Evolutionary conservation across 2,797 vertebrate genomes (phyloP).

Genomic region (Rhinophrynus dorsalis): DNA sequence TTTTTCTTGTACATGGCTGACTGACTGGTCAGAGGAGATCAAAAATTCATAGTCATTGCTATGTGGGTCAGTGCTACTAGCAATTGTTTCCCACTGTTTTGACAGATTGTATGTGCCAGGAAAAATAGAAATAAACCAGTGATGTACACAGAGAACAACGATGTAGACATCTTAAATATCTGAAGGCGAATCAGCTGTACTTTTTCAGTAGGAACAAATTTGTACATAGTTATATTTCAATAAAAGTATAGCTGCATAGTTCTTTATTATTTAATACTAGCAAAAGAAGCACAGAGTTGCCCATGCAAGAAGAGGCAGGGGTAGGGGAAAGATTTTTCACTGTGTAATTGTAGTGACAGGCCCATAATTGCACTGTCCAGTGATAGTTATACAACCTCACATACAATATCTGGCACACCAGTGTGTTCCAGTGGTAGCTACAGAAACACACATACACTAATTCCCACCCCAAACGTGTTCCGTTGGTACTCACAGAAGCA

Average conservation of each 20-base stretch:
- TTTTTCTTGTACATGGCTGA: conserved; percentile 31
- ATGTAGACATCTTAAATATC: conserved; percentile 40
- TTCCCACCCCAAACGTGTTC: no score
- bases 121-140: conserved; percentile 47
- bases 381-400: no score
- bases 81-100: conserved; percentile 49
- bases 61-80: conserved; percentile 45
- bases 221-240: background rate
- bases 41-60: conserved; percentile 43
- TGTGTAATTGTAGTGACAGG: no score
- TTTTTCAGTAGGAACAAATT: conserved; percentile 5
- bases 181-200: conserved; percentile 39
- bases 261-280: no score
- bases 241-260: background rate
- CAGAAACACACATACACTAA: no score
- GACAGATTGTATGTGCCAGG: conserved; percentile 49
- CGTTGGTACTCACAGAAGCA: no score
- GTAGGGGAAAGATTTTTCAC: no score
- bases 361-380: no score
- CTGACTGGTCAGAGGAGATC: conserved; percentile 44
- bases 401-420: no score
- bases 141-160: conserved; percentile 42
- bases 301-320: no score
- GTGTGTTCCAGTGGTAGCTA: no score
- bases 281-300: no score